These are phyloP conservation scores for Agriopis marginaria DNA, from an alignment of 2,888 invertebrate genomes.

Conservation along the genomic window DNA sequence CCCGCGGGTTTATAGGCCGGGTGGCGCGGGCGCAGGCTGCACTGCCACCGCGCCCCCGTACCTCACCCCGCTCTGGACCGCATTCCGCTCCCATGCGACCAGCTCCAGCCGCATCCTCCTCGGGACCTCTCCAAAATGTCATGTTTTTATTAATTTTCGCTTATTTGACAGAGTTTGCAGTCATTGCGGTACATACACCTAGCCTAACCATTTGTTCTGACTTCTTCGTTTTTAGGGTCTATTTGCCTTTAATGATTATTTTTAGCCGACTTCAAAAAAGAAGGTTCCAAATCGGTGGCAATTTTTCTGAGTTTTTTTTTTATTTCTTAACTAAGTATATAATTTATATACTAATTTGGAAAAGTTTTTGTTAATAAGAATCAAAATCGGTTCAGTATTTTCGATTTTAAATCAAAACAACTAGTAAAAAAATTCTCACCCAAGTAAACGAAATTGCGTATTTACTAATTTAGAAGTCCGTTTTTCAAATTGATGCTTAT, in stretches of 20 bases:
- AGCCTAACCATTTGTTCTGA: background rate
- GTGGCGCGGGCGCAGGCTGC: constrained; percentile 47
- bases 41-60: constrained; percentile 48
- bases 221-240: background rate
- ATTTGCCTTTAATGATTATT: constrained; percentile 15
- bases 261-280: too few species aligned
- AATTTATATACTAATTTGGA: too few species aligned
- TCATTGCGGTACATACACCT: constrained; percentile 20
- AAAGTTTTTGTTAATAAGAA: too few species aligned
- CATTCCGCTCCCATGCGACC: constrained; percentile 86
- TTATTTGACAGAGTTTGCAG: constrained; percentile 40
- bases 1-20: constrained; percentile 72
- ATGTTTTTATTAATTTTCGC: constrained; percentile 73
- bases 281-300: too few species aligned
- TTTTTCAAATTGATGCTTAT: too few species aligned
- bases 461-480: too few species aligned
- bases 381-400: too few species aligned
- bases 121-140: constrained; percentile 80
- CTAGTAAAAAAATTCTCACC: too few species aligned
- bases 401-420: too few species aligned
- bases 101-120: constrained; percentile 70
- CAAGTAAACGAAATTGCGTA: too few species aligned
- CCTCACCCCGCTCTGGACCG: constrained; percentile 72
- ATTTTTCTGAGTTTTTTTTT: too few species aligned
- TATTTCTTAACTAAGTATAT: too few species aligned